Evolutionary conservation across 2,797 vertebrate genomes (phyloP), one percentile per base, ranked within the genome.

Genomic region (Merluccius polli): DNA sequence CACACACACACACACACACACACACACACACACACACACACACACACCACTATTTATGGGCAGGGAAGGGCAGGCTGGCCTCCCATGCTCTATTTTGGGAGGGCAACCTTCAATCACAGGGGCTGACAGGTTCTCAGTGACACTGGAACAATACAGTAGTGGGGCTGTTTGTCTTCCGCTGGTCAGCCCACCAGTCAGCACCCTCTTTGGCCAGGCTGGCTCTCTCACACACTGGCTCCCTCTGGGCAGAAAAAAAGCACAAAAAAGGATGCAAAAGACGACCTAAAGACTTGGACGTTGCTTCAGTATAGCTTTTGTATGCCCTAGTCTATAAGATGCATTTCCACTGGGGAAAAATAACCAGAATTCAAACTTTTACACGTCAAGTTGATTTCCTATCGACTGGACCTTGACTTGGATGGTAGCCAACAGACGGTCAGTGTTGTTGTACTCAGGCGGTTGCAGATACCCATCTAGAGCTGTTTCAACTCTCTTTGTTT

Each of bases 121-220:
- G 80, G 44, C 85, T 87, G 90, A 92, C 89, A 88, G 88, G 79
- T 85, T 83, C 82, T 85, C 82, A 69, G 84, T 90, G 90, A 93
- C 89, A 91, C 73, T 75, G 92, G 93, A 94, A 93, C 92, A 92
- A 94, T 90, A 81, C 89, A 81, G 76, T 81, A 78, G 78, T 41
- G 48, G 44, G 84, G 68, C 80, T 85, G 89, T 88, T 92, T 89
- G 87, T 91, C 91, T 92, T 89, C 83, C 87, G 80, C 85, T 35
- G 74, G 76, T 72, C 77, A 33, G 87, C 78, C 84, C 33, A 75
- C 68, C 76, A 48, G 86, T 16, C 74, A 65, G 77, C 86, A 84
- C 77, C 44, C 2, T n/a, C 73, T n/a, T 30, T 11, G 74, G 80
- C 63, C 81, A 75, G 74, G 77, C 84, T 81, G 85, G 88, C 87